Conservation (phyloP, 1,140 invertebrate genomes). For the Tetramorium parvispinum region DNA sequence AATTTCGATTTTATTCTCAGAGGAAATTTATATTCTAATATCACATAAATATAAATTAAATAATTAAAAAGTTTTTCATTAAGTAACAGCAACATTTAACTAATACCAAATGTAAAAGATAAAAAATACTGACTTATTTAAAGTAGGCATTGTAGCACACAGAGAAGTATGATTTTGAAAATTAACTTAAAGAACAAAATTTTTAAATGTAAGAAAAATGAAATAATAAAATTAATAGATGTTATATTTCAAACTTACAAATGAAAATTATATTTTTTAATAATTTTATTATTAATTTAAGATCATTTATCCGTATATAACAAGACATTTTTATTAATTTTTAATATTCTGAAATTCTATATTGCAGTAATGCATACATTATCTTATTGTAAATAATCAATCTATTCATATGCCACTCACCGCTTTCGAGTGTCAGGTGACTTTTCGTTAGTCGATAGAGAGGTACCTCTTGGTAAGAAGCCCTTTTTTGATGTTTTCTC, state of each 20-base stretch:
- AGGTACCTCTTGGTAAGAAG: constrained; percentile 73
- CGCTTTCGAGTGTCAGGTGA: constrained; percentile 77
- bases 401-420: constrained; percentile 63
- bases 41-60: not conserved
- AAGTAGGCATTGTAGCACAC: not conserved
- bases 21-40: not conserved
- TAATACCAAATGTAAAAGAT: not conserved
- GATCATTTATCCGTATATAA: too few relatives aligned
- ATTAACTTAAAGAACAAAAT: not conserved
- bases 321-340: not conserved
- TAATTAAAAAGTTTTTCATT: not conserved
- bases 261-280: not conserved
- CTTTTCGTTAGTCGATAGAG: constrained; percentile 75
- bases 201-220: too few relatives aligned
- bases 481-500: constrained; percentile 75
- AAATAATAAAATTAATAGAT: not conserved
- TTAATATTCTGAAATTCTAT: not conserved
- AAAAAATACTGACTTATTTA: not conserved
- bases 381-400: not conserved
- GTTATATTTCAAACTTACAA: not conserved
- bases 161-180: not conserved
- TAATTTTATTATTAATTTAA: not conserved
- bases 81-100: not conserved
- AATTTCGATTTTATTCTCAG: not conserved
- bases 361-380: not conserved